phyloP scores from a whole-genome alignment of 2,888 invertebrate species.

The Leptopilina syphax region DNA sequence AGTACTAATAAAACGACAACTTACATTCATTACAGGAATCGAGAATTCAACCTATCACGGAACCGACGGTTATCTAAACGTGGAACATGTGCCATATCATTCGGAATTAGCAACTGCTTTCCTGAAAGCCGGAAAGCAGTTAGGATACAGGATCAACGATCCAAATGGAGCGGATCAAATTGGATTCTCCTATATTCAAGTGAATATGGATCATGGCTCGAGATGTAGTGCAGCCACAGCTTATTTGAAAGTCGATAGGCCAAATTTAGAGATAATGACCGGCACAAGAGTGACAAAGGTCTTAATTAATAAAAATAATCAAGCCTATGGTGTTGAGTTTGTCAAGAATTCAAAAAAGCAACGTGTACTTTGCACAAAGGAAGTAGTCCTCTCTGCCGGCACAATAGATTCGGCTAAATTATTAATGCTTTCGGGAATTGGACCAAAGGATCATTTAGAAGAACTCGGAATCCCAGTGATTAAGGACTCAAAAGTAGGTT shows the following conservation, averaged over 20 bases:
- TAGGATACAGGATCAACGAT: slow-evolving; percentile 74
- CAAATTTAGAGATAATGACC: slow-evolving; percentile 71
- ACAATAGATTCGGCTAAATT: slow-evolving; percentile 90
- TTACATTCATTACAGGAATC: slow-evolving; percentile 62
- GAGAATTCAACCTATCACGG: slow-evolving; percentile 77
- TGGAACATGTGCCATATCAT: slow-evolving; percentile 74
- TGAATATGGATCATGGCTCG: slow-evolving; percentile 78
- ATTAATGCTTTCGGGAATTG: slow-evolving; percentile 83
- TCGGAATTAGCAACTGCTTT: slow-evolving; percentile 72
- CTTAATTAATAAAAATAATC: slow-evolving; percentile 66
- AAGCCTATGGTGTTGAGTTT: slow-evolving; percentile 71
- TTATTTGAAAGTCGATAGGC: slow-evolving; percentile 77
- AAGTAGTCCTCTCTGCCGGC: slow-evolving; percentile 83
- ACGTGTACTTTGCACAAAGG: slow-evolving; percentile 79
- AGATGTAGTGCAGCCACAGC: slow-evolving; percentile 79
- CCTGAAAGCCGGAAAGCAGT: slow-evolving; percentile 71
- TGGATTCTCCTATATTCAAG: slow-evolving; percentile 79
- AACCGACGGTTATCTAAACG: slow-evolving; percentile 71
- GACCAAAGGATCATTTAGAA: slow-evolving; percentile 81
- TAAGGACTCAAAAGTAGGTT: slow-evolving; percentile 82
- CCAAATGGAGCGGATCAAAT: slow-evolving; percentile 77
- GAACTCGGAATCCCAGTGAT: slow-evolving; percentile 81
- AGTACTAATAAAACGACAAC: too few relatives aligned
- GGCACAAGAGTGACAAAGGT: slow-evolving; percentile 68
- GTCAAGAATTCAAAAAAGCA: slow-evolving; percentile 80